A percentile compares a stretch with the other conserved stretches of the same genome.
phyloP scores from a whole-genome alignment of 2,888 invertebrate species.

The Pediacus dermestoides region DNA sequence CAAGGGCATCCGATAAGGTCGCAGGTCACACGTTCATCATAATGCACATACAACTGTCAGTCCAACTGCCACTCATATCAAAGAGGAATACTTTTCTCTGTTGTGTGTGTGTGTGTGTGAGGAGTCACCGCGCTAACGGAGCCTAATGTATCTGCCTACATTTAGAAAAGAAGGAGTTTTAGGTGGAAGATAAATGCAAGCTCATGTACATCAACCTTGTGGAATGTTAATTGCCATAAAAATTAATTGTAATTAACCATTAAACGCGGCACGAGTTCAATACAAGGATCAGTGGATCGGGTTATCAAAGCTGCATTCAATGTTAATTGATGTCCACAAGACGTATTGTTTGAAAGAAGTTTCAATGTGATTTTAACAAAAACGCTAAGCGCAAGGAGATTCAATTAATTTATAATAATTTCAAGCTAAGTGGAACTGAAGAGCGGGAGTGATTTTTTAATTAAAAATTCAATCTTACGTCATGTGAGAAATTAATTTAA shows the following conservation, averaged over 20 bases:
- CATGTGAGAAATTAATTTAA: conserved; percentile 32
- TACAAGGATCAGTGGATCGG: no score
- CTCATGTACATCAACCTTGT: conserved; percentile 15
- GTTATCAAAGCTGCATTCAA: no score
- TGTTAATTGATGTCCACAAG: no score
- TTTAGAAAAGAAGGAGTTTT: no score
- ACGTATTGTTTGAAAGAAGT: no score
- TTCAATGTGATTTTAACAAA: no score
- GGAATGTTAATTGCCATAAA: conserved; percentile 19
- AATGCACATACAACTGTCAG: conserved; percentile 18
- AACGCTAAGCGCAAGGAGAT: no score
- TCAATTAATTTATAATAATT: conserved; percentile 17
- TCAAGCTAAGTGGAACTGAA: conserved; percentile 17
- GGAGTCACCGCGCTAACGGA: no score
- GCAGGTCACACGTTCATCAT: conserved; percentile 24
- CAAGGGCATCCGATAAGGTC: conserved; percentile 24
- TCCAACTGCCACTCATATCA: conserved; percentile 3
- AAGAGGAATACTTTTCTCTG: conserved; percentile 1
- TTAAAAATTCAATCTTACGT: conserved; percentile 35
- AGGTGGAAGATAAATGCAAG: conserved; percentile 17
- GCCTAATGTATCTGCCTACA: no score
- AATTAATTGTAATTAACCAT: conserved; percentile 14
- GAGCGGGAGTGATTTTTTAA: conserved; percentile 30
- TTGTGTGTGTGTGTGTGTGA: no score
- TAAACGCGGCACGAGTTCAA: conserved; percentile 11